phyloP scores from a whole-genome alignment of 2,888 invertebrate genomes.

The Eupithecia tripunctaria region DNA sequence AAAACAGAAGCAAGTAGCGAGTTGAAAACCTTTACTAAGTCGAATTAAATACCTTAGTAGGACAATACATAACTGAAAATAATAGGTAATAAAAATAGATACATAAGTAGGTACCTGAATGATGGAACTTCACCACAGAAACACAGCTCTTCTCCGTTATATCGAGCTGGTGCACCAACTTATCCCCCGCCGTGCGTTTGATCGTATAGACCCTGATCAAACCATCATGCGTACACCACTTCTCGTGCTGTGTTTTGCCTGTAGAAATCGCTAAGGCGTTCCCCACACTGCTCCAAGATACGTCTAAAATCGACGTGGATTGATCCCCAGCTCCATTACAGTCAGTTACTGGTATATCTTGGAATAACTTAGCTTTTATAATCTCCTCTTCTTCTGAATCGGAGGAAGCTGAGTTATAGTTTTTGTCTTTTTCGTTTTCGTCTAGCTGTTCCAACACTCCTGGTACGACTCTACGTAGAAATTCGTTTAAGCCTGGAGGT shows the following conservation, averaged over 20 bases:
- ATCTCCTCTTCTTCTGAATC: conserved; percentile 75
- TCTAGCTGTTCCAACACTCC: conserved; percentile 70
- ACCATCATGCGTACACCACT: conserved; percentile 73
- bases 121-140: conserved; percentile 67
- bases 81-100: too few species aligned
- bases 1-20: too few species aligned
- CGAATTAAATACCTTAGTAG: too few species aligned
- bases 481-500: conserved; percentile 69
- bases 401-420: conserved; percentile 57
- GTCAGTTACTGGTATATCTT: conserved; percentile 63
- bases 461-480: conserved; percentile 70
- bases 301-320: conserved; percentile 57
- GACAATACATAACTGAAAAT: too few species aligned
- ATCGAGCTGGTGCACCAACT: conserved; percentile 62
- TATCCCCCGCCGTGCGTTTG: conserved; percentile 79
- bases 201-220: conserved; percentile 66
- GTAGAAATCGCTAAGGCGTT: conserved; percentile 69
- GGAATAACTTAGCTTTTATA: conserved; percentile 61
- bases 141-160: conserved; percentile 73
- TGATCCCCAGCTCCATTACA: conserved; percentile 65
- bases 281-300: conserved; percentile 71
- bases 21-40: too few species aligned
- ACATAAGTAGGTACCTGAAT: conserved; percentile 1
- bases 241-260: conserved; percentile 67
- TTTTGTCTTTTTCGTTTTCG: conserved; percentile 56